Percentiles rank a stretch among this genome's conserved stretches.
Conservation (phyloP, 1,140 invertebrate genomes). For the Sipha flava region DNA sequence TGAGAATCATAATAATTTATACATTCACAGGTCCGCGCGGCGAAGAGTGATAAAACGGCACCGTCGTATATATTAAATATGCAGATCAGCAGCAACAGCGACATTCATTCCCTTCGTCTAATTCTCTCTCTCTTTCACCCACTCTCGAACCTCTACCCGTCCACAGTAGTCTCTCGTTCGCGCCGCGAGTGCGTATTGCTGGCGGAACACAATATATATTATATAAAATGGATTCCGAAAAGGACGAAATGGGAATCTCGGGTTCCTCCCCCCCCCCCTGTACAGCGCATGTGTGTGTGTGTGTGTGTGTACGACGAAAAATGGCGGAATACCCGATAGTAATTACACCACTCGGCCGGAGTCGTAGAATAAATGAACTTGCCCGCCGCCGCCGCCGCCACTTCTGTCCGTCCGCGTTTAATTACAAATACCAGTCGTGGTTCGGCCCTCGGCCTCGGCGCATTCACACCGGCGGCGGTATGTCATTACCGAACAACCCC, state of each 20-base stretch:
- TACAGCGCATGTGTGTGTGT: neutral
- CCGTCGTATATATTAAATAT: conserved; percentile 7
- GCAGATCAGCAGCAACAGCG: neutral
- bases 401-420: conserved; percentile 4
- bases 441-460: neutral
- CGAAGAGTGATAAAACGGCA: neutral
- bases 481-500: neutral
- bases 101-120: neutral
- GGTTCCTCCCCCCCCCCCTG: neutral
- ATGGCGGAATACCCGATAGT: conserved; percentile 20
- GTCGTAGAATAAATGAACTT: conserved; percentile 15
- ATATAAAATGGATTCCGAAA: neutral
- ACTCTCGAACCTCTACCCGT: neutral
- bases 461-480: neutral
- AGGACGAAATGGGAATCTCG: conserved; percentile 5
- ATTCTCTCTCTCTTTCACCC: neutral
- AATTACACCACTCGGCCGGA: conserved; percentile 23
- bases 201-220: neutral
- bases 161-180: no score
- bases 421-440: conserved; percentile 29
- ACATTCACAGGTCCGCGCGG: neutral
- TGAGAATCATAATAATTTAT: conserved; percentile 22
- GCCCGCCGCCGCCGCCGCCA: neutral
- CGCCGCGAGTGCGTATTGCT: no score
- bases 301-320: neutral